phyloP scores from a whole-genome alignment of 2,113 vertebrate species.

The Cyrtonyx montezumae region DNA sequence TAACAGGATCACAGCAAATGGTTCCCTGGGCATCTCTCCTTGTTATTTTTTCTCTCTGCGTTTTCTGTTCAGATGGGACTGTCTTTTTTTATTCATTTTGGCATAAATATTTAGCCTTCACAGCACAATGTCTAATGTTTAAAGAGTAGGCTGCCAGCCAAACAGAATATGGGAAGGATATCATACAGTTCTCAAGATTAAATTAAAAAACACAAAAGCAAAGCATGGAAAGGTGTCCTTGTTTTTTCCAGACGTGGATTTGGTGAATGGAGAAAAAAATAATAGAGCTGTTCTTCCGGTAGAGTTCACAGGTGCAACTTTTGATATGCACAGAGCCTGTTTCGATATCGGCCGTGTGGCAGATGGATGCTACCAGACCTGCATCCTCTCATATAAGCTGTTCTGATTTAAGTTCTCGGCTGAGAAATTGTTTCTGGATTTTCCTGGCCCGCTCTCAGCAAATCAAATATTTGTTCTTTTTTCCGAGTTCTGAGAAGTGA shows the following conservation, averaged over 20 bases:
- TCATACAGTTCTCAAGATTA: not conserved
- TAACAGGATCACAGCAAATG: not conserved
- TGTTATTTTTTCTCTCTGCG: not conserved
- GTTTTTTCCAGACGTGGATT: not conserved
- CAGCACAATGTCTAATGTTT: not conserved
- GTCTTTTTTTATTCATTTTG: not conserved
- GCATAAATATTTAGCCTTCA: not conserved
- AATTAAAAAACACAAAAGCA: not conserved
- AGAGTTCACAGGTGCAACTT: not conserved
- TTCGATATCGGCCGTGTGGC: not conserved
- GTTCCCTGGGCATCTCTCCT: not conserved
- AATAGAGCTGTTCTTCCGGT: not conserved
- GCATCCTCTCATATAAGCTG: not conserved
- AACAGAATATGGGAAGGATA: not conserved
- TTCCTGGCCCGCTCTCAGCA: not conserved
- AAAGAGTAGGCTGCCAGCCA: not conserved
- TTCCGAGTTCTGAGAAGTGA: not conserved
- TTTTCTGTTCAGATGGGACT: not conserved
- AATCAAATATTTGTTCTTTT: not conserved
- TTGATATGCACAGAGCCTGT: not conserved
- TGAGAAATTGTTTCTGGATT: not conserved
- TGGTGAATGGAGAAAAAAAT: not conserved
- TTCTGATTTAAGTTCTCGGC: not conserved
- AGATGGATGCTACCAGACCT: not conserved
- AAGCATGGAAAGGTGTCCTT: not conserved